These are phyloP conservation scores for Propithecus perrieri DNA, from an alignment of 2,797 vertebrate genomes.

Conservation along the genomic window DNA sequence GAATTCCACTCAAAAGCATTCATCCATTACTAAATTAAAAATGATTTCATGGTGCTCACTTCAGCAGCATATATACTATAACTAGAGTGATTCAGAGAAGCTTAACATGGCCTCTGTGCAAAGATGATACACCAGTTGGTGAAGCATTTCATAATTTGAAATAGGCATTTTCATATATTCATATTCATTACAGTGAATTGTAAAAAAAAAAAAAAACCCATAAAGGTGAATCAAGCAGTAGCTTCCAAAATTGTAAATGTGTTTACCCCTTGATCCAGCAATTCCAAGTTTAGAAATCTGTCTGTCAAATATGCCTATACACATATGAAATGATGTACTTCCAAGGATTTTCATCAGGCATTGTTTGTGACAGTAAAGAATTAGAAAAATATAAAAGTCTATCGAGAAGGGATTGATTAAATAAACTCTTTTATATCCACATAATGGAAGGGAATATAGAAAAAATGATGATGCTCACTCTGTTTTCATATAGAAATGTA, in stretches of 20 bases:
- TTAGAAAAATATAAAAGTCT: conserved; percentile 12
- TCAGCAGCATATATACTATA: conserved; percentile 25
- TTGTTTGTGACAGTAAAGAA: neutral
- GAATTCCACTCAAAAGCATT: neutral
- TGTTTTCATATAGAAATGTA: neutral
- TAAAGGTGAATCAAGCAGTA: neutral
- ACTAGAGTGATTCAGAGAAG: conserved; percentile 14
- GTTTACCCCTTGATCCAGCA: neutral
- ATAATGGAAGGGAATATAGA: neutral
- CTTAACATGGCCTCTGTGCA: neutral
- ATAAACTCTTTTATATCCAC: neutral
- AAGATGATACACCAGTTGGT: neutral
- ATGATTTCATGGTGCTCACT: neutral
- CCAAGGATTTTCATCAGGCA: neutral
- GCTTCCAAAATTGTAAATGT: neutral
- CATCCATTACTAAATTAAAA: conserved; percentile 53
- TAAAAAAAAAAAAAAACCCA: neutral
- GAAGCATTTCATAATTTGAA: conserved; percentile 42
- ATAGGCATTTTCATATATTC: neutral
- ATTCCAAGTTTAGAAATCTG: neutral
- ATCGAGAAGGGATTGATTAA: neutral
- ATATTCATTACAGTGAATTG: neutral
- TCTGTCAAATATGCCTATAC: neutral
- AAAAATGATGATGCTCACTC: neutral
- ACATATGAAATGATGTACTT: neutral